Conservation (phyloP, 2,888 invertebrate species). For the Lottia gigantea region DNA sequence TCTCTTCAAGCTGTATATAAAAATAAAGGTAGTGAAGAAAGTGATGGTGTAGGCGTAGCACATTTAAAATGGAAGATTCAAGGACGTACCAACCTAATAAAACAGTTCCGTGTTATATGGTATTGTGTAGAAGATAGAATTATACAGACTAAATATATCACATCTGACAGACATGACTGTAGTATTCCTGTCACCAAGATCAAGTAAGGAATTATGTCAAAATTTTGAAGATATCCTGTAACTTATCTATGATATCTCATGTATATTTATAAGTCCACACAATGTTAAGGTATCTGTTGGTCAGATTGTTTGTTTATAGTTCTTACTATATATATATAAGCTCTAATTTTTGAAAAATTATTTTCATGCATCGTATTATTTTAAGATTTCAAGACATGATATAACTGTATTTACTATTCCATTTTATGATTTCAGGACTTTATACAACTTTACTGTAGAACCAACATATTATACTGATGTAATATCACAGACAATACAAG, state of each 20-base stretch:
- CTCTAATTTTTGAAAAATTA: too few species aligned
- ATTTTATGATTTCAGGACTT: slow-evolving; percentile 46
- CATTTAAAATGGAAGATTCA: slow-evolving; percentile 61
- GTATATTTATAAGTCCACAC: neutral
- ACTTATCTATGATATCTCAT: too few species aligned
- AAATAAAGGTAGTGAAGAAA: slow-evolving; percentile 49
- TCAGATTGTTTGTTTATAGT: too few species aligned
- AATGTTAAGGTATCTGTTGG: too few species aligned
- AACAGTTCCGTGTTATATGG: slow-evolving; percentile 66
- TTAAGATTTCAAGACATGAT: neutral
- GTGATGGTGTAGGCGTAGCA: slow-evolving; percentile 58
- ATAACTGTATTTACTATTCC: too few species aligned
- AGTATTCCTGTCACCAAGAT: slow-evolving; percentile 58
- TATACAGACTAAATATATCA: slow-evolving; percentile 61
- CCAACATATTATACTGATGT: slow-evolving; percentile 58
- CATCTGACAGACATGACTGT: slow-evolving; percentile 51
- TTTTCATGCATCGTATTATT: neutral
- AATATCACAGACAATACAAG: slow-evolving; percentile 52
- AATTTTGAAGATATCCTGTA: too few species aligned
- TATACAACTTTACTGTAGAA: slow-evolving; percentile 63
- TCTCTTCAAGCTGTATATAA: slow-evolving; percentile 48
- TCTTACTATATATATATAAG: too few species aligned
- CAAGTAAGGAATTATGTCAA: slow-evolving; percentile 48
- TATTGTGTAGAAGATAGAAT: slow-evolving; percentile 58
- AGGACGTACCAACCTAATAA: slow-evolving; percentile 50